A percentile compares a stretch with the other conserved stretches of the same genome.
Conservation (phyloP, 2,113 vertebrate genomes). For the Pan paniscus region DNA sequence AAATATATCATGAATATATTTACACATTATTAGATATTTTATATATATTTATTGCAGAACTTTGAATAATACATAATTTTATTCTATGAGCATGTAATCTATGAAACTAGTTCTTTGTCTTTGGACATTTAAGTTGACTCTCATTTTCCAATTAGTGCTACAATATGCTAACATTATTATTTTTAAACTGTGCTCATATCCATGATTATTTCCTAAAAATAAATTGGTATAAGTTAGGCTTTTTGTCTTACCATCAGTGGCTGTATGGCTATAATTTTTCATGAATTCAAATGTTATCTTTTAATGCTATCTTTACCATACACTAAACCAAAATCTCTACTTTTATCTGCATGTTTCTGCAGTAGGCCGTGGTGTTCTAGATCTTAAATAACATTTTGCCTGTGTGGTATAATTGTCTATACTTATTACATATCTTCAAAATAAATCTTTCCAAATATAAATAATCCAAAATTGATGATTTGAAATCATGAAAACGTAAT, state of each 20-base stretch:
- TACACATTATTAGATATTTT: background rate
- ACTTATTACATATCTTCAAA: background rate
- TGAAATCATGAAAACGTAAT: background rate
- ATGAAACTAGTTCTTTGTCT: background rate
- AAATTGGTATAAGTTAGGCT: background rate
- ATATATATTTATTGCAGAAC: background rate
- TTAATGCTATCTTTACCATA: background rate
- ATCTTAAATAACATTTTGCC: background rate
- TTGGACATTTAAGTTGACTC: background rate
- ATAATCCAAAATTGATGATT: background rate
- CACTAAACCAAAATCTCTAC: background rate
- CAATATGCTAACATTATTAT: background rate
- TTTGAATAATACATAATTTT: background rate
- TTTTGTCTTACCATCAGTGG: background rate
- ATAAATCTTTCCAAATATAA: background rate
- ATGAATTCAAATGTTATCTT: background rate
- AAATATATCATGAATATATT: background rate
- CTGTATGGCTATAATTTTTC: background rate
- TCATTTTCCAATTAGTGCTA: background rate
- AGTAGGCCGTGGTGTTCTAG: background rate
- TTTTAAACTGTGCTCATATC: background rate
- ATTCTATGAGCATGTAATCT: background rate
- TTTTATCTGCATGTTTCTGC: background rate
- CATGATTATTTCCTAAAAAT: conserved; percentile 18
- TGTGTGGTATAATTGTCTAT: background rate